Evolutionary conservation across 2,113 vertebrate genomes (phyloP).

Genomic region (Apaloderma vittatum): DNA sequence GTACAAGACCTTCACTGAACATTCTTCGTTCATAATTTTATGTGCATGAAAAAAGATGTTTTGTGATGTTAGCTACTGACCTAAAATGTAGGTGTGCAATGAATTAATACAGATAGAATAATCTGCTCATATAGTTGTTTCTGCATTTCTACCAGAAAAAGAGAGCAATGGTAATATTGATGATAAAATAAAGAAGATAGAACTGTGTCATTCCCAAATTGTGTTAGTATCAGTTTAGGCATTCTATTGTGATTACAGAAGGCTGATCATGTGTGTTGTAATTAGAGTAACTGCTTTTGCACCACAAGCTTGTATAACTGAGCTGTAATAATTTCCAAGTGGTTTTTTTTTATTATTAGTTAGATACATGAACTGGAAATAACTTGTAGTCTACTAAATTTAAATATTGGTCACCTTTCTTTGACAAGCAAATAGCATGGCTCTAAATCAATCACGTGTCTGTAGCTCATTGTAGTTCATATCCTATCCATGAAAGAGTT

Average conservation of each 20-base stretch:
- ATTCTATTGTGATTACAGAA: conserved; percentile 18
- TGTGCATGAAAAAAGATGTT: background rate
- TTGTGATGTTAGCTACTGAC: background rate
- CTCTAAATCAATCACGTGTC: conserved; percentile 9
- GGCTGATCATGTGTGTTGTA: background rate
- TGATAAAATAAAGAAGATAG: background rate
- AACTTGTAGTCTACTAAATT: conserved; percentile 32
- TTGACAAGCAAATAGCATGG: conserved; percentile 55
- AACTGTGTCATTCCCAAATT: background rate
- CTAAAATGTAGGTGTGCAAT: background rate
- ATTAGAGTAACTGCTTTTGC: conserved; percentile 31
- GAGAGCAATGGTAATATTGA: background rate
- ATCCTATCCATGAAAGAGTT: background rate
- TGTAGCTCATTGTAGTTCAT: background rate
- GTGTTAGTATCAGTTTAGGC: background rate
- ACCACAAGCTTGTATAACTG: conserved; percentile 1
- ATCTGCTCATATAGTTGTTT: background rate
- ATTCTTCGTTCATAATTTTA: background rate
- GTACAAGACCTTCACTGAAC: background rate
- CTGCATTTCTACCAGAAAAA: background rate
- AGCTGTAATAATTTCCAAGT: conserved; percentile 49
- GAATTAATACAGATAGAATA: background rate
- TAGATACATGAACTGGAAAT: conserved; percentile 22
- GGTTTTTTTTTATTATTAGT: conserved; percentile 16
- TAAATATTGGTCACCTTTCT: conserved; percentile 34